Percentiles rank a stretch among this genome's conserved stretches.
phyloP scores from a whole-genome alignment of 2,797 vertebrate species.

The Lycodopsis pacificus region DNA sequence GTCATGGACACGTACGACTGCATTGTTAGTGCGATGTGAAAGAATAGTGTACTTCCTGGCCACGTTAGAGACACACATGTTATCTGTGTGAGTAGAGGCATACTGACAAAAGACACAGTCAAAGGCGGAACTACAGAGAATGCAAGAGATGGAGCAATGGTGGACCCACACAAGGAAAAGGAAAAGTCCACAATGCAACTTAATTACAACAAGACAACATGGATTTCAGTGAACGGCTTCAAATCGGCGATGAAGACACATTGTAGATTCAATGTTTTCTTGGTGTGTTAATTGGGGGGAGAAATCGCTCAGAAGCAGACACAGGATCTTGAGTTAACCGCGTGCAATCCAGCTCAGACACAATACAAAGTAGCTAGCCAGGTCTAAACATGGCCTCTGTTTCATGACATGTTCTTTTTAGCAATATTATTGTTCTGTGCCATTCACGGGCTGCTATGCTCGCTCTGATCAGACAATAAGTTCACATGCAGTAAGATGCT shows the following conservation, averaged over 20 bases:
- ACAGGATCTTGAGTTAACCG: background rate
- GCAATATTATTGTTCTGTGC: background rate
- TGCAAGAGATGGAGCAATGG: too few species aligned
- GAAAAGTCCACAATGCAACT: background rate
- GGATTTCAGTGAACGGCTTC: background rate
- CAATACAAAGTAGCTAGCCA: background rate
- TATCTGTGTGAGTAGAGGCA: constrained; percentile 2
- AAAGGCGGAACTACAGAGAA: background rate
- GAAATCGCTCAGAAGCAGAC: background rate
- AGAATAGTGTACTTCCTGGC: constrained; percentile 18
- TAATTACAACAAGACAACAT: background rate
- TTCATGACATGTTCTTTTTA: background rate
- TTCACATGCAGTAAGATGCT: background rate
- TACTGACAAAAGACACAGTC: constrained; percentile 3
- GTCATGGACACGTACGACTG: constrained; percentile 5
- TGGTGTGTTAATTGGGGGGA: background rate
- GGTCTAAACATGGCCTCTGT: background rate
- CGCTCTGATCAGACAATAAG: background rate
- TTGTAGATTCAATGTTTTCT: background rate
- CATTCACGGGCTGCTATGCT: background rate
- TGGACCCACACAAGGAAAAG: background rate
- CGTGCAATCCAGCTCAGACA: too few species aligned
- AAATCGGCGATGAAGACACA: background rate
- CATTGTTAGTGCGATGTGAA: constrained; percentile 9
- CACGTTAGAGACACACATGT: constrained; percentile 27